Percentiles rank a stretch among this genome's conserved stretches.
These are phyloP conservation scores for Drosophila trichaetosa DNA, from an alignment of 2,888 invertebrate genomes.

Conservation along the genomic window DNA sequence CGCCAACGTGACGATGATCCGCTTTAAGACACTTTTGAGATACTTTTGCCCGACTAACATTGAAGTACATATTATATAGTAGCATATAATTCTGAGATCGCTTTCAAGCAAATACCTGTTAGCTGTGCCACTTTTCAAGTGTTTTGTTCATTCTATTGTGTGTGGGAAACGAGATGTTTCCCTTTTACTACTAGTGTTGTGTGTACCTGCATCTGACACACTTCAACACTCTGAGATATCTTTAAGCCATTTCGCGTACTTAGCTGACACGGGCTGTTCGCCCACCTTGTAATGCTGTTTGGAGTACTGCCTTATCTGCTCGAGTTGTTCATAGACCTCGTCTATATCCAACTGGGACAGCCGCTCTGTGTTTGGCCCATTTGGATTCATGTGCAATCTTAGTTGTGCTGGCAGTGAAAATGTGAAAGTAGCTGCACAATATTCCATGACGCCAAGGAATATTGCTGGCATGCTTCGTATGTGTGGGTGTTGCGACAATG, in stretches of 20 bases:
- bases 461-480: conserved; percentile 11
- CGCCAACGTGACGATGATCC: not conserved
- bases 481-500: conserved; percentile 30
- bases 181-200: not conserved
- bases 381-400: not conserved
- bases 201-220: conserved; percentile 17
- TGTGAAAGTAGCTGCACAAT: conserved; percentile 20
- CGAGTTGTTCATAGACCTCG: conserved; percentile 20
- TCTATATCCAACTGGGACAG: conserved; percentile 6
- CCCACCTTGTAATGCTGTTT: conserved; percentile 14
- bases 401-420: not conserved
- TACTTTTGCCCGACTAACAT: too few species aligned
- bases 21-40: not conserved
- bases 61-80: not conserved
- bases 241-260: not conserved
- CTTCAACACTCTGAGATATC: conserved; percentile 5
- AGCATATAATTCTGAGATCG: conserved; percentile 8
- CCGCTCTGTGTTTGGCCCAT: not conserved
- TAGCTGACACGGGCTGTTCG: not conserved
- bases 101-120: conserved; percentile 20
- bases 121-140: conserved; percentile 8
- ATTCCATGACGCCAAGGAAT: conserved; percentile 18
- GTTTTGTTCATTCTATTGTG: not conserved
- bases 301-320: conserved; percentile 38
- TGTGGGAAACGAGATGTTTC: not conserved